Conservation (phyloP, 2,797 vertebrate species). For the Tympanoctomys barrerae region DNA sequence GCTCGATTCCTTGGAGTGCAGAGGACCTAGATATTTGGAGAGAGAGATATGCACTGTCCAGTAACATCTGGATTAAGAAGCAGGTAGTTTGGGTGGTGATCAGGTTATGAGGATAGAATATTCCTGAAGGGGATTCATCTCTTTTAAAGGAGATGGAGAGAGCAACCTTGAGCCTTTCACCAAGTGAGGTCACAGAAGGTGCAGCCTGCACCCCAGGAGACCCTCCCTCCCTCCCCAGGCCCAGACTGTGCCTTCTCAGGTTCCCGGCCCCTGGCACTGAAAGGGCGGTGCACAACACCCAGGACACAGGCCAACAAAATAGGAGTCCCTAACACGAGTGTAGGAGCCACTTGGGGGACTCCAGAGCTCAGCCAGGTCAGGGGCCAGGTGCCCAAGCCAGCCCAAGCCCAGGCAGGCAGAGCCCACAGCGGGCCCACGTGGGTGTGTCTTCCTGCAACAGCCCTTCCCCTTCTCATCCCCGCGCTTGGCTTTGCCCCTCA, state of each 20-base stretch:
- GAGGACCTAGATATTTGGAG: not conserved
- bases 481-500: not conserved
- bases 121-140: not conserved
- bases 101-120: not conserved
- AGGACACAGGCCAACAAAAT: not conserved
- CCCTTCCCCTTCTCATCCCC: not conserved
- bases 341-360: not conserved
- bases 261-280: not conserved
- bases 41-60: not conserved
- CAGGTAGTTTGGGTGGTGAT: not conserved
- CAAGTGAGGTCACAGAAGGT: not conserved
- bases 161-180: not conserved
- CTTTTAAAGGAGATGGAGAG: not conserved
- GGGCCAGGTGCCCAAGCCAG: not conserved
- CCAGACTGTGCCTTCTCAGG: not conserved
- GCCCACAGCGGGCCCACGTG: accelerated
- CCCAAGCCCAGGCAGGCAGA: not conserved
- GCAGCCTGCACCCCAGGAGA: not conserved
- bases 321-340: not conserved
- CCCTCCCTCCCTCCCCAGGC: not conserved
- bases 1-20: not conserved
- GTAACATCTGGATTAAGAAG: not conserved
- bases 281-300: not conserved
- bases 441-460: not conserved
- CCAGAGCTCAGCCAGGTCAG: not conserved